A percentile compares a stretch with the other conserved stretches of the same genome.
phyloP scores from a whole-genome alignment of 1,140 invertebrate genomes.

The Asbolus verrucosus region DNA sequence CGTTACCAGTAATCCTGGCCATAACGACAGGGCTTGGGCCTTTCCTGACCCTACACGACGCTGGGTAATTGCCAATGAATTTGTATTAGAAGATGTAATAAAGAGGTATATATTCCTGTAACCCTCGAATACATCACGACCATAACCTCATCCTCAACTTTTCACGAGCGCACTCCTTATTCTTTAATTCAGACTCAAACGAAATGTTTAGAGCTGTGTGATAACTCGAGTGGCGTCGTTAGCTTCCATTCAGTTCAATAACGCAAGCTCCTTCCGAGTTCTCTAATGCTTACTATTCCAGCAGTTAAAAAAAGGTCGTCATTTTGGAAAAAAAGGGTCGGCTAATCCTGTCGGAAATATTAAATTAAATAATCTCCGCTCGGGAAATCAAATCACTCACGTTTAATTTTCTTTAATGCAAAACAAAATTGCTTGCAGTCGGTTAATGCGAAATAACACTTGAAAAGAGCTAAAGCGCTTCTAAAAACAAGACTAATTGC shows the following conservation, averaged over 20 bases:
- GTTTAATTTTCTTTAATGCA: slow-evolving; percentile 19
- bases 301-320: neutral
- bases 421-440: slow-evolving; percentile 14
- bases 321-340: neutral
- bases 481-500: slow-evolving; percentile 35
- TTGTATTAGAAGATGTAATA: slow-evolving; percentile 51
- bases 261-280: neutral
- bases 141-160: slow-evolving; percentile 5
- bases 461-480: slow-evolving; percentile 19
- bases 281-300: too few relatives aligned
- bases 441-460: slow-evolving; percentile 21
- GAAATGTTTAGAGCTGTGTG: too few relatives aligned
- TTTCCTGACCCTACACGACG: slow-evolving; percentile 43
- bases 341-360: neutral
- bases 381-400: slow-evolving; percentile 15
- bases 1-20: slow-evolving; percentile 53
- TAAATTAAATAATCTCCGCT: slow-evolving; percentile 17
- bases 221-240: too few relatives aligned
- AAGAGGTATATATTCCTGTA: slow-evolving; percentile 37
- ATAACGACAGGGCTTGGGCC: slow-evolving; percentile 42
- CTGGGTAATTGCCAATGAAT: slow-evolving; percentile 53
- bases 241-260: too few relatives aligned
- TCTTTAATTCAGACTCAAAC: too few relatives aligned
- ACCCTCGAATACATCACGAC: slow-evolving; percentile 2
- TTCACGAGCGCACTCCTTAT: too few relatives aligned